phyloP scores from a whole-genome alignment of 2,113 vertebrate genomes.

The Malurus cyaneus region DNA sequence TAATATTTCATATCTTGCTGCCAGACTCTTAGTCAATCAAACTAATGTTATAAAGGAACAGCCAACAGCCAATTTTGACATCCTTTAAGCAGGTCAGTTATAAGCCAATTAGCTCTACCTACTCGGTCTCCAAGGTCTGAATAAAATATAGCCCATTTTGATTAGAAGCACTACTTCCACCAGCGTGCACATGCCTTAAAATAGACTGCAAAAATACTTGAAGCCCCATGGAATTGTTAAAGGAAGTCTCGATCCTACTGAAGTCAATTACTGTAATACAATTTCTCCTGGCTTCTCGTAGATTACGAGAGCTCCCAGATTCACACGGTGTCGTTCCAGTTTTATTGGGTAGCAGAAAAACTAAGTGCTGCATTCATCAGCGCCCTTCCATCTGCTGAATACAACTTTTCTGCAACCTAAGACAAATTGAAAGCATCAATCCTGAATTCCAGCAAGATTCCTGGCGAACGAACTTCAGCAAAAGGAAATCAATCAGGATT shows the following conservation, averaged over 20 bases:
- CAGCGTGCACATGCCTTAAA: constrained; percentile 24
- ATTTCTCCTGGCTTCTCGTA: constrained; percentile 42
- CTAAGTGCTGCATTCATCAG: not conserved
- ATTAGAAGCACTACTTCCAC: constrained; percentile 53
- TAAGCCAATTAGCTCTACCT: constrained; percentile 64
- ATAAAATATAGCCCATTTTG: constrained; percentile 63
- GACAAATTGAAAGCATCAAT: not conserved
- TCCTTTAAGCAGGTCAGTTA: constrained; percentile 62
- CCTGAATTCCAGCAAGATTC: not conserved
- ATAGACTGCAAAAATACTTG: constrained; percentile 50
- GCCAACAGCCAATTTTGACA: constrained; percentile 64
- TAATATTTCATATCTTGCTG: constrained; percentile 41
- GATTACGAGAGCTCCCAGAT: constrained; percentile 1
- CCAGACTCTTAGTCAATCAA: constrained; percentile 55
- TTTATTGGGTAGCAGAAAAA: not conserved
- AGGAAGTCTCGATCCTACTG: constrained; percentile 5
- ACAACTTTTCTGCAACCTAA: not conserved
- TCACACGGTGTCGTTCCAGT: not conserved
- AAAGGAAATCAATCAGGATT: not conserved
- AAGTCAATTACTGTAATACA: constrained; percentile 59
- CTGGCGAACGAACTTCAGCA: not conserved
- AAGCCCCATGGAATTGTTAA: constrained; percentile 25
- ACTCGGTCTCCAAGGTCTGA: constrained; percentile 58
- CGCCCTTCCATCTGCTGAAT: not conserved
- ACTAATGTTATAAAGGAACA: constrained; percentile 52